These are phyloP conservation scores for Rostratula benghalensis DNA, from an alignment of 2,113 vertebrate species.

Conservation along the genomic window DNA sequence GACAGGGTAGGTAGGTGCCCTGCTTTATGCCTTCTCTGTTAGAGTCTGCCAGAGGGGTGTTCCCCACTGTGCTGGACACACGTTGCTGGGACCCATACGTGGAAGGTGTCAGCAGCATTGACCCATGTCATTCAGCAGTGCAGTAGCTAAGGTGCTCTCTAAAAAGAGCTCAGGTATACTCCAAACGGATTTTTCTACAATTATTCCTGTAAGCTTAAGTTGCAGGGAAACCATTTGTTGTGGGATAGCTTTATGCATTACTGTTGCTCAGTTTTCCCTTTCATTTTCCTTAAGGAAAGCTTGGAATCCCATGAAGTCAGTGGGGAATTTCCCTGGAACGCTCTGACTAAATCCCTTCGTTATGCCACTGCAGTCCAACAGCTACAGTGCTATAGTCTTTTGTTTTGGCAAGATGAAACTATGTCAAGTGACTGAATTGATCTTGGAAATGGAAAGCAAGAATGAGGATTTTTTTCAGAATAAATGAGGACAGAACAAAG, in stretches of 20 bases:
- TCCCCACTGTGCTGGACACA: not conserved
- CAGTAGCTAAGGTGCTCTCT: not conserved
- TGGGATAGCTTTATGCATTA: not conserved
- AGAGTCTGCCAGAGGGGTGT: not conserved
- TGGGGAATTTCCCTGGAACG: not conserved
- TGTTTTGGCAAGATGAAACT: not conserved
- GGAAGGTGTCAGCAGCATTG: accelerated
- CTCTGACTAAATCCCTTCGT: not conserved
- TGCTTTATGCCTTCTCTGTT: not conserved
- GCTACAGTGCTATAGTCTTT: not conserved
- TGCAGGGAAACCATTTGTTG: not conserved
- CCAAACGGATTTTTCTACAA: not conserved
- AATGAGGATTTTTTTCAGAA: not conserved
- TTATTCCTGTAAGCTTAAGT: not conserved
- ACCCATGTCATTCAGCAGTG: accelerated
- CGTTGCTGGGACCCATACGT: accelerated
- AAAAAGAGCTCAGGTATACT: not conserved
- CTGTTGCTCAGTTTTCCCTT: not conserved
- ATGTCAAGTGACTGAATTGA: not conserved
- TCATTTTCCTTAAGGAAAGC: not conserved
- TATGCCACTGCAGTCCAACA: not conserved
- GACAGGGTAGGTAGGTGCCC: not conserved
- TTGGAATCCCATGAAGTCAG: not conserved
- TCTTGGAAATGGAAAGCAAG: not conserved
- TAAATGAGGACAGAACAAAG: not conserved